Percentiles rank a stretch among this genome's conserved stretches.
Evolutionary conservation across 2,888 invertebrate species (phyloP).

Genomic region (Apamea anceps): DNA sequence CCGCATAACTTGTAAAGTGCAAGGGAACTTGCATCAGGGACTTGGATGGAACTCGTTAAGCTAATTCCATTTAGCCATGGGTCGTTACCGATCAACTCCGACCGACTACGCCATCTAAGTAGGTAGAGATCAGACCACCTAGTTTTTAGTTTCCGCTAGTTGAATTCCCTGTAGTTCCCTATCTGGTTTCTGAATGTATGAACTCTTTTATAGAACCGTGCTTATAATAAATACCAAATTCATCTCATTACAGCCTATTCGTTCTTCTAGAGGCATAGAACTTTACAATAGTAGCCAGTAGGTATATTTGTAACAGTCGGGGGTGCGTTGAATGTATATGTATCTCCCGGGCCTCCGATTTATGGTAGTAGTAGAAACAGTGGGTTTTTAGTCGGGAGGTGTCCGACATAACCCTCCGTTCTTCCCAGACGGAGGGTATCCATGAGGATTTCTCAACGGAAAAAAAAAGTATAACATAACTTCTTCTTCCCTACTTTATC

Average conservation of each 20-base stretch:
- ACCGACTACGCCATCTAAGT: neutral
- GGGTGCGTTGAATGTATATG: neutral
- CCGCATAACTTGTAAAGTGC: conserved; percentile 34
- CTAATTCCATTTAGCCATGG: conserved; percentile 35
- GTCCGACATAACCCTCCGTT: neutral
- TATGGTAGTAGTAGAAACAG: neutral
- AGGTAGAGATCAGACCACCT: neutral
- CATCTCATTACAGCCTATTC: neutral
- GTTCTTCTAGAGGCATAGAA: neutral
- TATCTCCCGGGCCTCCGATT: neutral
- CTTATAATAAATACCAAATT: neutral
- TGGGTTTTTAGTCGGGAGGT: neutral
- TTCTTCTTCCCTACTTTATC: neutral
- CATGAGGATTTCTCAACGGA: neutral
- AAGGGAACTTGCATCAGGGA: conserved; percentile 32
- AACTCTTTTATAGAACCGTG: neutral
- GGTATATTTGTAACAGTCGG: neutral
- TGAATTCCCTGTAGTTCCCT: neutral
- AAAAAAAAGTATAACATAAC: neutral
- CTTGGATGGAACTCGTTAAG: conserved; percentile 43
- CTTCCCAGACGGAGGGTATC: neutral
- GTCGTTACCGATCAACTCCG: conserved; percentile 27
- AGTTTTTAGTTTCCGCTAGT: neutral
- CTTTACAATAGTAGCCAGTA: neutral
- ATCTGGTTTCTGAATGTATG: neutral